phyloP scores from a whole-genome alignment of 2,888 invertebrate species.

The Mimumesa dahlbomi region DNA sequence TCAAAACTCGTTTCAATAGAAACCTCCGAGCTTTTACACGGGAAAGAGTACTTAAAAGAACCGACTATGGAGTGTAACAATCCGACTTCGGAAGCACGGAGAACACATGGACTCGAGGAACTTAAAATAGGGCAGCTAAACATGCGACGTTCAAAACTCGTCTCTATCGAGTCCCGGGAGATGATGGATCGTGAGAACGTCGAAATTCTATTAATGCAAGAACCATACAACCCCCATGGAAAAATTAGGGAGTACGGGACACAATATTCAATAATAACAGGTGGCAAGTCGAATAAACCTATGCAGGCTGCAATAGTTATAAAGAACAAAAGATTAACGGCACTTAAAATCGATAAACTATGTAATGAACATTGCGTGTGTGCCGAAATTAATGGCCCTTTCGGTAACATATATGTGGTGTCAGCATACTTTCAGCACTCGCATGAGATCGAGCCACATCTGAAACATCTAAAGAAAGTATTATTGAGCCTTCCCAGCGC shows the following conservation, averaged over 20 bases:
- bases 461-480: not conserved
- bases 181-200: not conserved
- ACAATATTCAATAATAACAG: not conserved
- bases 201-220: not conserved
- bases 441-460: not conserved
- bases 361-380: slow-evolving; percentile 1
- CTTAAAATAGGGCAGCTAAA: not conserved
- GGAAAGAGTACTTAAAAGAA: not conserved
- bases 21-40: too few species aligned
- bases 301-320: not conserved
- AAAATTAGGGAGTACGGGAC: not conserved
- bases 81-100: too few species aligned
- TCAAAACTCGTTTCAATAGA: too few species aligned
- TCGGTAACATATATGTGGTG: not conserved
- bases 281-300: not conserved
- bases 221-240: not conserved
- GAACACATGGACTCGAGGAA: not conserved
- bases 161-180: not conserved
- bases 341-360: not conserved
- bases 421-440: slow-evolving; percentile 4
- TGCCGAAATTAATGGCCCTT: not conserved
- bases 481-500: accelerated
- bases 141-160: not conserved
- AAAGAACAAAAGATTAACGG: not conserved
- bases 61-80: slow-evolving; percentile 5